Base-by-base conservation (phyloP, 1,140 invertebrate species). In the Neodiprion fabricii region DNA sequence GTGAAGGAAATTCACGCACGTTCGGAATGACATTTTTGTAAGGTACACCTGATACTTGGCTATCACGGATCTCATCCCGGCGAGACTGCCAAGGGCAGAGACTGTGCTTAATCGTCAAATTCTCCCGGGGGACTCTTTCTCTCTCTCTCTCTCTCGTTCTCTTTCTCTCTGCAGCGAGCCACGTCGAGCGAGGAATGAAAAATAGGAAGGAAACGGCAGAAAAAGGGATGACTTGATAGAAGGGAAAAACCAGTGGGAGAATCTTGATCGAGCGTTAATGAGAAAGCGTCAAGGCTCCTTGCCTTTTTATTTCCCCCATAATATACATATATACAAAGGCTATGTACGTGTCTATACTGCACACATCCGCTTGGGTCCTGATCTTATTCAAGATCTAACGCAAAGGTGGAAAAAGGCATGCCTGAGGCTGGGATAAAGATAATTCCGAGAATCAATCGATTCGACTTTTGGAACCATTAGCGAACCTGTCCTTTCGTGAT, bases 51-150 rank as follows among this genome's bases (percentile, higher is more conserved):
- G 53, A 61, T 40, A 40, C 28, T 40, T 40, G 28, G 28, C 2
- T 40, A 40, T 40, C 28, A 40, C 28, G 28, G 28, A 61, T 61
- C 53, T 61, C 4, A 61, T 61, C 53, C 53, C 53, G 53, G 11
- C 53, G 53, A 2, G 53, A 12, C 53, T 61, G 53, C n/a, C 53
- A 61, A 61, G 53, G 53, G 53, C 53, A 61, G 53, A 17, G 53
- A 61, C 53, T 61, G 53, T 61, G 53, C 53, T 61, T 61, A 61
- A 61, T 61, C 53, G 53, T 61, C 11, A 61, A 61, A 61, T 61
- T 61, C 53, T 61, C 53, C 53, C 53, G 11, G n/a, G 53, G n/a
- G 53, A 61, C 4, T 61, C n/a, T 61, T 0, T 12, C 28, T 40
- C 5, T 40, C 28, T 40, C 28, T 40, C 28, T 40, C 28, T 40